phyloP scores from a whole-genome alignment of 2,113 vertebrate genomes.

The Tachysurus vachellii region DNA sequence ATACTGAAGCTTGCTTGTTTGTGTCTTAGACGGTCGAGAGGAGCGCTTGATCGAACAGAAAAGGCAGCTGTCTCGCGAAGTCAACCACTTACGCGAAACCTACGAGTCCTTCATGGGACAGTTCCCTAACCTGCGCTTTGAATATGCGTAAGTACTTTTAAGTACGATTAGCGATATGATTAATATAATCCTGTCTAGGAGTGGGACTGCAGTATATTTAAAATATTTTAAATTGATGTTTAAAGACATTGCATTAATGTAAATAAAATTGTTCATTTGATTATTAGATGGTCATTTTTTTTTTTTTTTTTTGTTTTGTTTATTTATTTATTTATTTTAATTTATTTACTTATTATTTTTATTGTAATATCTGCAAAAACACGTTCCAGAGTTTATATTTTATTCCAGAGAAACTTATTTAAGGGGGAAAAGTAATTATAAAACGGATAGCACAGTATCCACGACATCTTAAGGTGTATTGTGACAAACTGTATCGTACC shows the following conservation, averaged over 20 bases:
- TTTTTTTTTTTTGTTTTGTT: no score
- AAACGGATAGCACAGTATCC: no score
- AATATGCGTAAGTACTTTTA: conserved; percentile 83
- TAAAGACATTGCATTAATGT: neutral
- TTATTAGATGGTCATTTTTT: no score
- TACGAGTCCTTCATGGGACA: conserved; percentile 80
- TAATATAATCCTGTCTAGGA: neutral
- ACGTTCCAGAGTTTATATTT: no score
- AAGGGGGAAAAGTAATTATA: no score
- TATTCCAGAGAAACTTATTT: no score
- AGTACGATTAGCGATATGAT: neutral
- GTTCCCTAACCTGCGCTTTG: conserved; percentile 86
- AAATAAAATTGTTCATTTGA: no score
- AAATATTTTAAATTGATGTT: neutral
- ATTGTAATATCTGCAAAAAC: no score
- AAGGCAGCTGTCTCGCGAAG: conserved; percentile 73
- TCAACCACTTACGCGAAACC: conserved; percentile 73
- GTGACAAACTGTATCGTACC: neutral
- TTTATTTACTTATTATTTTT: no score
- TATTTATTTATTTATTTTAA: no score
- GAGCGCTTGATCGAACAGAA: conserved; percentile 78
- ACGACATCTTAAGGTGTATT: neutral
- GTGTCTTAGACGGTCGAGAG: conserved; percentile 78
- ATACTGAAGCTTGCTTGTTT: neutral
- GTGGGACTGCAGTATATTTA: neutral